A percentile compares a stretch with the other conserved stretches of the same genome.
phyloP scores from a whole-genome alignment of 2,888 invertebrate genomes.

The Himalopsyche japonica region DNA sequence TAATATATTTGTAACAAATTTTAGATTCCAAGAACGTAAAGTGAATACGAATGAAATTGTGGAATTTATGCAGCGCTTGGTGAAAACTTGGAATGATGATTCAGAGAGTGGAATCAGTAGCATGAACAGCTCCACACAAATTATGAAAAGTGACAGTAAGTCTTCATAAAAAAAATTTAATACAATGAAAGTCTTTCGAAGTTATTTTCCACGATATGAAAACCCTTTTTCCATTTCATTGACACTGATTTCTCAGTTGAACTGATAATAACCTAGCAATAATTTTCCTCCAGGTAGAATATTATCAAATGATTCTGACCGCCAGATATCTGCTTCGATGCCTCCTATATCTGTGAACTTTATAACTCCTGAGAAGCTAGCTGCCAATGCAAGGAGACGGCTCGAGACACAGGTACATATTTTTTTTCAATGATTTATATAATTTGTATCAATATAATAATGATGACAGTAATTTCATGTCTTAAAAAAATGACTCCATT shows the following conservation, averaged over 20 bases:
- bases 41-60: conserved; percentile 65
- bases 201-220: no score
- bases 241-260: no score
- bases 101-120: conserved; percentile 45
- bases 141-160: conserved; percentile 45
- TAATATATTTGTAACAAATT: background rate
- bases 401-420: conserved; percentile 70
- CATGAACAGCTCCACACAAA: conserved; percentile 44
- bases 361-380: conserved; percentile 67
- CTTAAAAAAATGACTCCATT: no score
- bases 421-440: background rate
- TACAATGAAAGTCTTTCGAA: no score
- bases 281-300: conserved; percentile 41
- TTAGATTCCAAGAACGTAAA: conserved; percentile 65
- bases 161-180: conserved; percentile 16
- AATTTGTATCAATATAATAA: no score
- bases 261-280: conserved; percentile 33
- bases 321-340: conserved; percentile 45
- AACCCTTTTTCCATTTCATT: no score
- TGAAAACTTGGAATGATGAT: conserved; percentile 49
- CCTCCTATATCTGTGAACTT: conserved; percentile 66
- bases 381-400: conserved; percentile 65
- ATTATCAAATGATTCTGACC: conserved; percentile 29
- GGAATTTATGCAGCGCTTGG: conserved; percentile 70
- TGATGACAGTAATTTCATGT: background rate